Conservation (phyloP, 1,140 invertebrate genomes). For the Halesus radiatus region DNA sequence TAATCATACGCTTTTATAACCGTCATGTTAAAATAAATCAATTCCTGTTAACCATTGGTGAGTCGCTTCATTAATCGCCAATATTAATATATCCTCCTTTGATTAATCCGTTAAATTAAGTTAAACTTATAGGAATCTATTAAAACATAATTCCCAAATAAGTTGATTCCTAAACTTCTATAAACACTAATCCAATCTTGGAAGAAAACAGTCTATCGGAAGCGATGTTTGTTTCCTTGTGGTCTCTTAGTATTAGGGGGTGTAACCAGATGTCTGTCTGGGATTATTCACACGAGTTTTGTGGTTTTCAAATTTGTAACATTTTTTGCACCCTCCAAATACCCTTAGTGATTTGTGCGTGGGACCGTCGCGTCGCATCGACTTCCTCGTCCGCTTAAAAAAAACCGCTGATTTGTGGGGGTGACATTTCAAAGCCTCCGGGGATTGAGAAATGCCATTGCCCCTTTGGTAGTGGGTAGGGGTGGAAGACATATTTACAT, state of each 20-base stretch:
- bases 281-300: conserved; percentile 55
- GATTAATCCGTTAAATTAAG: too few species aligned
- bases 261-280: conserved; percentile 22
- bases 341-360: conserved; percentile 34
- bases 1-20: too few species aligned
- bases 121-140: too few species aligned
- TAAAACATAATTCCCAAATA: too few species aligned
- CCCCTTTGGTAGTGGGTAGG: neutral
- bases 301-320: conserved; percentile 55
- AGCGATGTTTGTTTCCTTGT: neutral
- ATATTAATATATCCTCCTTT: too few species aligned
- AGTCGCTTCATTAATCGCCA: too few species aligned
- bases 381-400: conserved; percentile 50
- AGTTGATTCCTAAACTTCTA: too few species aligned
- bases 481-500: conserved; percentile 31
- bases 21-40: too few species aligned
- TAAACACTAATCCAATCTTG: too few species aligned
- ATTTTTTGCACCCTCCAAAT: conserved; percentile 46
- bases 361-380: conserved; percentile 45
- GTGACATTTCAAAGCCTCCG: conserved; percentile 15
- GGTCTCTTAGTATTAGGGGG: neutral
- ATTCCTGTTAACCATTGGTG: too few species aligned
- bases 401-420: conserved; percentile 48
- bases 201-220: too few species aligned
- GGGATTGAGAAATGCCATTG: conserved; percentile 44